A percentile compares a stretch with the other conserved stretches of the same genome.
Conservation (phyloP, 2,888 invertebrate genomes). For the Branchellion lobata region DNA sequence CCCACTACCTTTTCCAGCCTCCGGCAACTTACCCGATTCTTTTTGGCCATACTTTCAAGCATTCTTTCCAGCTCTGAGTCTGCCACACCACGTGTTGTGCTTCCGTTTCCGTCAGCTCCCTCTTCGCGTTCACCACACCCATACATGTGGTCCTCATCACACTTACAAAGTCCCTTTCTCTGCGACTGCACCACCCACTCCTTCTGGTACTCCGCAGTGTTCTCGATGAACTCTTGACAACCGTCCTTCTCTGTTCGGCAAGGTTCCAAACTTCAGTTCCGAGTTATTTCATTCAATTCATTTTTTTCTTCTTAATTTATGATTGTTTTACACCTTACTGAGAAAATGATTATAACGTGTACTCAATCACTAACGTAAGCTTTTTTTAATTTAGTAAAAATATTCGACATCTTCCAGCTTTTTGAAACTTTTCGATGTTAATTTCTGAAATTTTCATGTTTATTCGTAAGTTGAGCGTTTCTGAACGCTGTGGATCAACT, state of each 20-base stretch:
- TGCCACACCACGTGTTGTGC: background rate
- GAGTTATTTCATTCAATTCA: background rate
- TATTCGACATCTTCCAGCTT: no score
- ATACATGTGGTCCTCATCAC: slow-evolving; percentile 92
- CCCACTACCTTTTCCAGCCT: no score
- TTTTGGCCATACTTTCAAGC: slow-evolving; percentile 4
- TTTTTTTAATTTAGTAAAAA: no score
- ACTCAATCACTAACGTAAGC: no score
- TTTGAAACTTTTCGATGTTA: no score
- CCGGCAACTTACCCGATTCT: slow-evolving; percentile 18
- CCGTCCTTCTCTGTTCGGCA: slow-evolving; percentile 69
- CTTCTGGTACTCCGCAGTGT: slow-evolving; percentile 90
- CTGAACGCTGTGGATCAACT: no score
- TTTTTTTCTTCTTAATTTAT: no score
- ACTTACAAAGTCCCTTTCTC: slow-evolving; percentile 83
- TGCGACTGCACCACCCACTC: slow-evolving; percentile 76
- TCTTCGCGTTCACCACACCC: slow-evolving; percentile 68
- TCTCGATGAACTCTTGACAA: slow-evolving; percentile 86
- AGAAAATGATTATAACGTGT: no score
- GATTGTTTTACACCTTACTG: no score
- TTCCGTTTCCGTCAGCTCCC: background rate
- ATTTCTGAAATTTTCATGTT: no score
- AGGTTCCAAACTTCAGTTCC: background rate
- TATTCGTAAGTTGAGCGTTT: no score
- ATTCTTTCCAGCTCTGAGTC: slow-evolving; percentile 21